Base-by-base conservation (phyloP, 64 coral and sea anemone species). In the Anthopleura sola region DNA sequence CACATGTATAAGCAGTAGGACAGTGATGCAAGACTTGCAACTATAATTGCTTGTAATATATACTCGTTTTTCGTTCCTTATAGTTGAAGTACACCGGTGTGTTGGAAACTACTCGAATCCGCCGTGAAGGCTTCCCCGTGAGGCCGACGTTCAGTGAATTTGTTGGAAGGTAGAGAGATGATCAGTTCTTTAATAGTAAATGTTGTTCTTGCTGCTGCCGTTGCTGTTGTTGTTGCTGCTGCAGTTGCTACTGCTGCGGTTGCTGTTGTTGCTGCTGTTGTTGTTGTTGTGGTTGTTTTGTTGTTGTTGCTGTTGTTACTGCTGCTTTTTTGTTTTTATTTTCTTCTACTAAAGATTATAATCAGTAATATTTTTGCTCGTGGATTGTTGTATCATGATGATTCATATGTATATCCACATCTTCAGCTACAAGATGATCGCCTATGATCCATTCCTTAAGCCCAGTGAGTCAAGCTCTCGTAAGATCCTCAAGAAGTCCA, bases 41-140 rank as follows among this genome's bases (percentile, higher is more conserved):
- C 7, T 12, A 53, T 53, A 17, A 53, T 14, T 53, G 50, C 40
- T 44, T 53, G 50, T 53, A 53, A 15, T 13, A 2, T 12, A 62
- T 62, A 23, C 23, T n/a, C 16, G 6, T 26, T 62, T 82, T 8
- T 34, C 15, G 78, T 81, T 33, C 23, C 74, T 46, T 23, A 39
- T 37, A 95, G 93, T 57, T 95, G 36, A 83, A 78, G 6, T 95
- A 95, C 66, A 95, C 93, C 9, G 93, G 93, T 1, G 90, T 95
- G 6, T 76, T 95, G 50, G 93, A 95, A 60, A 95, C 93, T 9
- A 95, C 93, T 0, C 78, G 93, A 21, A 95, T 95, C 62, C 84
- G 93, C 12, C 75, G 87, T 15, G 93, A 95, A 83, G 93, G 93
- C 23, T 95, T 86, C 62, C 89, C 93, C 11, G 86, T 95, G 34